Conservation (phyloP, 1,140 invertebrate genomes). For the Penaeus japonicus region DNA sequence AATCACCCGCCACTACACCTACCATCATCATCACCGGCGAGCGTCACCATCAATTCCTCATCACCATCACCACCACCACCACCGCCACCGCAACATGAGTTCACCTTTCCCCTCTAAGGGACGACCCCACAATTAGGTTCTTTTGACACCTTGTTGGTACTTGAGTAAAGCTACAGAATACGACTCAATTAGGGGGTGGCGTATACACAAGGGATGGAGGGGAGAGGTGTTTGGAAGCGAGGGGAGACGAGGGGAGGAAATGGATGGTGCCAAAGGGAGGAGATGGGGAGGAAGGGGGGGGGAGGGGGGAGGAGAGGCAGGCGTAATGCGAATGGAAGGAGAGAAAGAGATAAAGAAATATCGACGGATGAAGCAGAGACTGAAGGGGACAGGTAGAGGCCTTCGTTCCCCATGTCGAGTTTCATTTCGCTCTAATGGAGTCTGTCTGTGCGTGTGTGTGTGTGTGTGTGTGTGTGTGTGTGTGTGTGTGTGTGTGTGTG, state of each 20-base stretch:
- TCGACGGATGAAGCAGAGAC: too few species aligned
- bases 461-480: too few species aligned
- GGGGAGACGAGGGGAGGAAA: not conserved
- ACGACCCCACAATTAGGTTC: constrained; percentile 32
- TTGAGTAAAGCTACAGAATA: constrained; percentile 42
- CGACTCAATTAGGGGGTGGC: constrained; percentile 40
- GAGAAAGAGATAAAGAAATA: not conserved
- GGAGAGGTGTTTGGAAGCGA: not conserved
- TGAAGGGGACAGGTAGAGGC: too few species aligned
- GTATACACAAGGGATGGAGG: constrained; percentile 10
- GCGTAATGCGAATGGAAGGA: not conserved
- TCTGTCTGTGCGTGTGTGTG: too few species aligned
- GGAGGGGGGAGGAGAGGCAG: not conserved
- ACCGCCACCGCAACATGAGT: not conserved
- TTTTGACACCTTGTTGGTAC: constrained; percentile 50
- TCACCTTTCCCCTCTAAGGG: not conserved
- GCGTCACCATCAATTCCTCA: too few species aligned
- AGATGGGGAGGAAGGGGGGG: not conserved
- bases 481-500: too few species aligned
- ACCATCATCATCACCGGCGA: not conserved
- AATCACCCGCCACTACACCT: not conserved
- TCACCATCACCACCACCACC: not conserved
- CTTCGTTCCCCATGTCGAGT: too few species aligned
- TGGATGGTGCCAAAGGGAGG: not conserved
- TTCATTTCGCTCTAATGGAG: too few species aligned